phyloP scores from a whole-genome alignment of 2,113 vertebrate species.

The Phalacrocorax aristotelis region DNA sequence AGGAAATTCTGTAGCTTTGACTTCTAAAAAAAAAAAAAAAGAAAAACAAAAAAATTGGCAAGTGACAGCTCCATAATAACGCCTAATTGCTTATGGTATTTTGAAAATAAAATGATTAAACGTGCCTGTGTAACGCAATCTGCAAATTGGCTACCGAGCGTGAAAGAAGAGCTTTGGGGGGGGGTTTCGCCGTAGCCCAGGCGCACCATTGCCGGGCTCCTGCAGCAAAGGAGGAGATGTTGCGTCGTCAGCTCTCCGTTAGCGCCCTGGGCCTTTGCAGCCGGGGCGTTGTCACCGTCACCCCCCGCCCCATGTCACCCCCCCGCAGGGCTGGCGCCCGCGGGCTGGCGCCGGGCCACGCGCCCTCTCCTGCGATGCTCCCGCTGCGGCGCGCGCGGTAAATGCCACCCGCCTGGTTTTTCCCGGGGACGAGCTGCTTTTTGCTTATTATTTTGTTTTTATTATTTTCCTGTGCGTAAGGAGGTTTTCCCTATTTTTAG shows the following conservation, averaged over 20 bases:
- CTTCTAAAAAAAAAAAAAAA: not conserved
- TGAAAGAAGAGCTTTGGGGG: not conserved
- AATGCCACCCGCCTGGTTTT: not conserved
- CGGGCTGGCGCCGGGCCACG: not conserved
- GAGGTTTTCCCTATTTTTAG: not conserved
- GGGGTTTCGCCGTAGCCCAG: fast-evolving
- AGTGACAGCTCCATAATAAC: not conserved
- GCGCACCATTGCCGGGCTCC: fast-evolving
- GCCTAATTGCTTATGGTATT: slow-evolving; percentile 21
- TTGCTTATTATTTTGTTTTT: fast-evolving
- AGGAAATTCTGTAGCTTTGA: slow-evolving; percentile 52
- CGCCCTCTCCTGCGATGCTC: too few species aligned
- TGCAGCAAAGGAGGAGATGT: not conserved
- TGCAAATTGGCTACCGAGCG: not conserved
- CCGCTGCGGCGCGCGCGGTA: not conserved
- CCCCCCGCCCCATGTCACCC: not conserved
- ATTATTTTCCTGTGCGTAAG: not conserved
- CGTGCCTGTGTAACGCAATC: not conserved
- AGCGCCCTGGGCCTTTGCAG: not conserved
- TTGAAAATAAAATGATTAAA: not conserved
- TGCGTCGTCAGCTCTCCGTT: fast-evolving
- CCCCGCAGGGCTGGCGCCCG: not conserved
- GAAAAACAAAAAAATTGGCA: not conserved
- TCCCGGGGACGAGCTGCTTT: too few species aligned
- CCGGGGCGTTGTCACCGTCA: not conserved